Conservation (phyloP, 2,888 invertebrate species). For the Drosophila eohydei region DNA sequence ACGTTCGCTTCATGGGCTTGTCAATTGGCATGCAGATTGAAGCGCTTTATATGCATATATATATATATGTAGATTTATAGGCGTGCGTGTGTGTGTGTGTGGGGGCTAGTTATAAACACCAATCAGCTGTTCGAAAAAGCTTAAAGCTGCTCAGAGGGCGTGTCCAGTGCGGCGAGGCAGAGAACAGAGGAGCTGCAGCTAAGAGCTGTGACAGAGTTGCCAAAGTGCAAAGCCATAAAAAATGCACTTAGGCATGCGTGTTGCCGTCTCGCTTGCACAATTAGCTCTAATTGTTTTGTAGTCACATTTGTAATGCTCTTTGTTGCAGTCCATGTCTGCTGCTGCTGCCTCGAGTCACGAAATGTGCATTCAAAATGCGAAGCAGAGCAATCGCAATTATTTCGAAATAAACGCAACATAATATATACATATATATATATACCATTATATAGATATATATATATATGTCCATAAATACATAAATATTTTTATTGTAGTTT, state of each 20-base stretch:
- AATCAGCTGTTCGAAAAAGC: slow-evolving; percentile 43
- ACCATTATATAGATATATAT: neutral
- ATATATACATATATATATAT: neutral
- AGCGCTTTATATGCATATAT: slow-evolving; percentile 15
- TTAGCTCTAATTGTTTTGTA: slow-evolving; percentile 67
- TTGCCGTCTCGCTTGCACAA: slow-evolving; percentile 53
- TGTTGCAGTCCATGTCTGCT: slow-evolving; percentile 11
- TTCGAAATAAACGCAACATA: slow-evolving; percentile 61
- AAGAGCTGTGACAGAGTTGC: slow-evolving; percentile 52
- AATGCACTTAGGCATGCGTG: slow-evolving; percentile 48
- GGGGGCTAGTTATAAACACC: slow-evolving; percentile 12
- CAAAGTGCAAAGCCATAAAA: slow-evolving; percentile 50
- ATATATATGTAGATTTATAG: neutral
- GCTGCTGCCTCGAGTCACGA: slow-evolving; percentile 42
- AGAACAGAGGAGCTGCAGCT: neutral
- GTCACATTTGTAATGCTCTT: slow-evolving; percentile 62
- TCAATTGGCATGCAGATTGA: slow-evolving; percentile 47
- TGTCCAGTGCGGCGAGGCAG: neutral
- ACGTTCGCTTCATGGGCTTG: slow-evolving; percentile 46
- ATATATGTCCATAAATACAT: neutral
- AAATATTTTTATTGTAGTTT: slow-evolving; percentile 40
- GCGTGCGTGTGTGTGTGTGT: neutral
- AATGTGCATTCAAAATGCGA: slow-evolving; percentile 51
- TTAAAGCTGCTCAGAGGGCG: slow-evolving; percentile 27
- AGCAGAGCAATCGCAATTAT: slow-evolving; percentile 54